Base-by-base conservation (phyloP, 2,113 vertebrate genomes). In the Neoarius graeffei region DNA sequence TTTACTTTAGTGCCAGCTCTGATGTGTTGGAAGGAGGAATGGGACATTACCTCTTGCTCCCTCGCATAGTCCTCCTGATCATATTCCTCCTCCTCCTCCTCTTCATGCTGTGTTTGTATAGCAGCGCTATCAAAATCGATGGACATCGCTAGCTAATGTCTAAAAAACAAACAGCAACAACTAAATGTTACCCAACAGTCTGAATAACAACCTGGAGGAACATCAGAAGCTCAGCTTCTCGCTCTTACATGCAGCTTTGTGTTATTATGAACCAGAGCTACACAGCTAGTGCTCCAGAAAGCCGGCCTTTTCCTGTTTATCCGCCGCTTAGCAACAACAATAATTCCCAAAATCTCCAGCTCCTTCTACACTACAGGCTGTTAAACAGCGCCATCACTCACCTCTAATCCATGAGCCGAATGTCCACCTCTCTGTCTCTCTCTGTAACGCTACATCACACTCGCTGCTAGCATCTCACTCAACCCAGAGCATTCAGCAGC, bases 111-210 rank as follows among this genome's bases (percentile, higher is more conserved):
- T 8, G 93, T 95, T 90, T 95, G 94, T 83, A 96, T 92, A 85
- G 95, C 94, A 89, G 93, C 95, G 15, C 94, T 94, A 87, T 95
- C 95, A 86, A 96, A 96, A 88, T 96, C 95, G 79, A 96, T 95
- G 11, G 96, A 96, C 96, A 96, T 96, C 79, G 54, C 90, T 88
- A 23, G 27, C 57, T 25, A 30, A 50, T n/a, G 76, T 74, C 48
- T 23, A 19, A 35, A 35, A 35, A n/a, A 25, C 35, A n/a, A 56
- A 48, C n/a, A n/a, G n/a, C n/a, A n/a, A 71, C 3, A 35, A 4
- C n/a, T 20, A 56, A 23, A 13, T 30, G 20, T 67, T 52, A 23
- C 48, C 42, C 9, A 25, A 11, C 20, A 59, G 66, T 20, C 19
- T 23, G 50, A 30, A 73, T 35, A 30, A 56, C 50, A 57, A 20